These are phyloP conservation scores for Cynoglossus semilaevis DNA, from an alignment of 2,113 vertebrate species.

Conservation along the genomic window DNA sequence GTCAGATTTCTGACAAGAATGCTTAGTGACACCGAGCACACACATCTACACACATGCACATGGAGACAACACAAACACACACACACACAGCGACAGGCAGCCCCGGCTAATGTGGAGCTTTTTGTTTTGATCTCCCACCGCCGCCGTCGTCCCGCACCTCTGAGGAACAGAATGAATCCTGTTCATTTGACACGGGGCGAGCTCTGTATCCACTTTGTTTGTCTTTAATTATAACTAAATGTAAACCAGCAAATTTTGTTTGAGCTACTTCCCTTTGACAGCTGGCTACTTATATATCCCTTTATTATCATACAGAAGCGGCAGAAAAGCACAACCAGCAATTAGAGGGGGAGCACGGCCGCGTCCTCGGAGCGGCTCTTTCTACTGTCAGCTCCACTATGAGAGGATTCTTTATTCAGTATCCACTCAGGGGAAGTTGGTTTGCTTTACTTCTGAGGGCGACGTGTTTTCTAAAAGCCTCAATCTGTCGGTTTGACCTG, in stretches of 20 bases:
- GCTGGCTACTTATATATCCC: constrained; percentile 22
- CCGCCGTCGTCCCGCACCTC: constrained; percentile 30
- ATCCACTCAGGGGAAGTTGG: constrained; percentile 7
- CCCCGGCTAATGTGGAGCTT: constrained; percentile 55
- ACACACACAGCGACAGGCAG: constrained; percentile 22
- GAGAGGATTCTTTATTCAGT: constrained; percentile 17
- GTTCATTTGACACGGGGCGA: constrained; percentile 43
- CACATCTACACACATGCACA: constrained; percentile 40
- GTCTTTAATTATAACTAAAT: constrained; percentile 64
- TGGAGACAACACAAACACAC: constrained; percentile 29
- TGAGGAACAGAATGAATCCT: constrained; percentile 48
- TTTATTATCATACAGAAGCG: constrained; percentile 37
- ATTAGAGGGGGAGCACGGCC: constrained; percentile 33
- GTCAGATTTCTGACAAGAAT: constrained; percentile 81
- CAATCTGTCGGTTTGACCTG: constrained; percentile 18
- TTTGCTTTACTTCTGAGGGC: background rate
- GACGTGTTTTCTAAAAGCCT: constrained; percentile 25
- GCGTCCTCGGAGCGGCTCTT: constrained; percentile 16
- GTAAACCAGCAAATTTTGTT: constrained; percentile 41
- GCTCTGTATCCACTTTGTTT: constrained; percentile 56
- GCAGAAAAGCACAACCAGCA: constrained; percentile 23
- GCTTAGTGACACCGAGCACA: constrained; percentile 74
- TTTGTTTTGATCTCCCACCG: constrained; percentile 46
- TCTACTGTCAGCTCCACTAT: constrained; percentile 11
- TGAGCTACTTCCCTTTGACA: constrained; percentile 34